A percentile compares a stretch with the other conserved stretches of the same genome.
These are phyloP conservation scores for Montipora sp. DNA, from an alignment of 64 coral and sea anemone genomes.

Conservation along the genomic window DNA sequence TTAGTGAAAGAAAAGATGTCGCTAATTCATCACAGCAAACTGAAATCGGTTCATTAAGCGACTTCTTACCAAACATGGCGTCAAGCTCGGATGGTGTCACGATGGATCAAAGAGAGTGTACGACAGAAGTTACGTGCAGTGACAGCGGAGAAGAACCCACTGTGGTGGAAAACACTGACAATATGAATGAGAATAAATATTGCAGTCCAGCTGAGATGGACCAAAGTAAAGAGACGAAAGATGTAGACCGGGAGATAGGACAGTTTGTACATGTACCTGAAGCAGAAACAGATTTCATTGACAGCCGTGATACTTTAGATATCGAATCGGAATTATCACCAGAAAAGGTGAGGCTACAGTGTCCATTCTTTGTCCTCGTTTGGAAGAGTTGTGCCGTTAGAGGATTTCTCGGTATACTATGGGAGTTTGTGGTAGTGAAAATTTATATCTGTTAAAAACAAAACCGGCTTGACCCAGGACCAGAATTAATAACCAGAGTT, in stretches of 20 bases:
- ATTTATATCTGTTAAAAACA: too few relatives aligned
- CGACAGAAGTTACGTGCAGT: not conserved
- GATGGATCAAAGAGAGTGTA: not conserved
- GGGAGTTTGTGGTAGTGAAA: too few relatives aligned
- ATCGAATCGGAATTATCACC: not conserved
- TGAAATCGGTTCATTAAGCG: not conserved
- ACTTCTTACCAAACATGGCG: not conserved
- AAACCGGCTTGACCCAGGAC: too few relatives aligned
- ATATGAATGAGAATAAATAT: not conserved
- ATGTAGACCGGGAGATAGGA: not conserved
- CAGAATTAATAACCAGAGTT: too few relatives aligned
- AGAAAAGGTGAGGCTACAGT: not conserved
- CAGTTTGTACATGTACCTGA: not conserved
- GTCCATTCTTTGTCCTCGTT: too few relatives aligned
- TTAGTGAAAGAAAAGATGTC: conserved; percentile 22
- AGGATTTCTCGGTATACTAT: too few relatives aligned
- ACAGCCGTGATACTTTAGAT: not conserved
- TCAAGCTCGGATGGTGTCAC: not conserved
- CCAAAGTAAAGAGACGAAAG: not conserved
- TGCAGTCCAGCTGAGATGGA: not conserved
- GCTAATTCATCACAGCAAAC: not conserved
- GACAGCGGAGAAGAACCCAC: not conserved
- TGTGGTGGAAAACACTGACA: not conserved
- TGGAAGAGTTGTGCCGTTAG: too few relatives aligned
- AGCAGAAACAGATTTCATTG: not conserved